Percentiles rank a stretch among this genome's conserved stretches.
These are phyloP conservation scores for Nematopogon swammerdamellus DNA, from an alignment of 2,888 invertebrate species.

Conservation along the genomic window DNA sequence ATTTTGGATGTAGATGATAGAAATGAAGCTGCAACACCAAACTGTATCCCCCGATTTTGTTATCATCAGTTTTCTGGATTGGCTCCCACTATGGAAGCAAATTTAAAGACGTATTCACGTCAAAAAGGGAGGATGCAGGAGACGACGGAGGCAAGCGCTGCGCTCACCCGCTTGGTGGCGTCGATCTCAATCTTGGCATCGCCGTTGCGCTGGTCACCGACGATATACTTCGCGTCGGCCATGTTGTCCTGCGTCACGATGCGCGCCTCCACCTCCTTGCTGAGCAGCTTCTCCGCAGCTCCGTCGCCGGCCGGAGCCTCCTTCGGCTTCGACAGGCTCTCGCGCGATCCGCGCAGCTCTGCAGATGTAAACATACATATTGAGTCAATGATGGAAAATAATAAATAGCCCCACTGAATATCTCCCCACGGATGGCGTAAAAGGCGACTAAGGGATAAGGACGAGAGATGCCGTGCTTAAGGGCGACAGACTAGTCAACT, in stretches of 20 bases:
- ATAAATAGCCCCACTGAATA: background rate
- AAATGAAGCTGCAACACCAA: no score
- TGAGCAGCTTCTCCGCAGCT: conserved; percentile 68
- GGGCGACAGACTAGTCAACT: no score
- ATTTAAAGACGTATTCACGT: no score
- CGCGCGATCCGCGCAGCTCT: conserved; percentile 35
- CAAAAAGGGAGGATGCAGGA: no score
- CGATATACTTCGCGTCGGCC: conserved; percentile 72
- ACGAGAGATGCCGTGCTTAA: no score
- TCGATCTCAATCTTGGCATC: conserved; percentile 87
- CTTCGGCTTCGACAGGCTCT: conserved; percentile 36
- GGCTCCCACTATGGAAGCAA: no score
- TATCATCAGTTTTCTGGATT: no score
- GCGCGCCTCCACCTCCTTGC: conserved; percentile 57
- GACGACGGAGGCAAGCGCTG: no score
- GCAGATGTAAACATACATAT: background rate
- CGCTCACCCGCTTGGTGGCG: conserved; percentile 49
- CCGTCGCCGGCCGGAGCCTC: conserved; percentile 58
- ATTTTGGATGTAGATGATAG: no score
- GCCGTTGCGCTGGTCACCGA: conserved; percentile 75
- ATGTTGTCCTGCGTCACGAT: conserved; percentile 55
- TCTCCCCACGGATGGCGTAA: no score
- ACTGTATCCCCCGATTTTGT: no score
- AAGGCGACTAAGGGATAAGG: no score
- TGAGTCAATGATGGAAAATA: background rate